These are phyloP conservation scores for Mugil cephalus DNA, from an alignment of 2,113 vertebrate species.

Conservation along the genomic window DNA sequence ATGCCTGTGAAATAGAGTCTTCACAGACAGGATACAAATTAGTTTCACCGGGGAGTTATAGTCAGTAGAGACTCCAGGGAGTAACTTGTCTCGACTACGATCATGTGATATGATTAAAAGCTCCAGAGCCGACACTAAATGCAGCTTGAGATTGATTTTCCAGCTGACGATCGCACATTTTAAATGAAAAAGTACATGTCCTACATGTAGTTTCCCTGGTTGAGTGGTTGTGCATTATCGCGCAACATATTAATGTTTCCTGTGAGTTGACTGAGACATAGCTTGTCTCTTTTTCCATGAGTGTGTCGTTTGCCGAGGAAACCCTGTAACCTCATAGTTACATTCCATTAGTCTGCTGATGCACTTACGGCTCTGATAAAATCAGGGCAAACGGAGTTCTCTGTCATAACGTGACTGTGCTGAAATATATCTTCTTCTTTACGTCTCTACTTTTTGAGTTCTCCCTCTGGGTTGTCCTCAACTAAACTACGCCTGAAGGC, in stretches of 20 bases:
- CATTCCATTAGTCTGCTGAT: slow-evolving; percentile 50
- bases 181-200: background rate
- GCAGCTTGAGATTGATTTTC: slow-evolving; percentile 2
- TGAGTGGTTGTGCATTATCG: slow-evolving; percentile 5
- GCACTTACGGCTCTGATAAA: slow-evolving; percentile 64
- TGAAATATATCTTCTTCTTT: slow-evolving; percentile 32
- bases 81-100: background rate
- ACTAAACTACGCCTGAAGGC: slow-evolving; percentile 10
- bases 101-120: background rate
- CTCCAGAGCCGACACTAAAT: background rate
- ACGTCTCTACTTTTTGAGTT: slow-evolving; percentile 3
- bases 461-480: slow-evolving; percentile 8
- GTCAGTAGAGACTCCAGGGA: background rate
- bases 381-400: slow-evolving; percentile 61
- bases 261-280: background rate
- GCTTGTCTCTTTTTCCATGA: slow-evolving; percentile 34
- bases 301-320: slow-evolving; percentile 17
- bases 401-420: slow-evolving; percentile 31
- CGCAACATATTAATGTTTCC: slow-evolving; percentile 17
- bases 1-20: no score
- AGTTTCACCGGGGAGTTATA: background rate
- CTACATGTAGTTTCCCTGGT: slow-evolving; percentile 1
- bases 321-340: background rate
- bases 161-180: background rate
- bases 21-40: background rate